phyloP scores from a whole-genome alignment of 2,797 vertebrate genomes.

The Hapalemur alaotrensis region DNA sequence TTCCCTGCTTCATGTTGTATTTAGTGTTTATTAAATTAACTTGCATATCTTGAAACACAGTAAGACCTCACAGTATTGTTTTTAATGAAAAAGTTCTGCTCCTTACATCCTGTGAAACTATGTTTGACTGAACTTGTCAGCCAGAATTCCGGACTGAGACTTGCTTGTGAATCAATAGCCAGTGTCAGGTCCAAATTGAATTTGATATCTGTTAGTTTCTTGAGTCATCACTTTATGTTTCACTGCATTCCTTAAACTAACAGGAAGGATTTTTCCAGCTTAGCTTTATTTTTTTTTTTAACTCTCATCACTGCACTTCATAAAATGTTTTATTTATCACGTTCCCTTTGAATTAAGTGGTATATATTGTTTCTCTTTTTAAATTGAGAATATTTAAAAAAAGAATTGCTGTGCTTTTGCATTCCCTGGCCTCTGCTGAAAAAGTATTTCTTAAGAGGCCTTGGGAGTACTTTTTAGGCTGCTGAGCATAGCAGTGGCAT shows the following conservation, averaged over 20 bases:
- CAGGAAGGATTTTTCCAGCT: neutral
- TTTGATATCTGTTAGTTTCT: slow-evolving; percentile 53
- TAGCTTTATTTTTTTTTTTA: neutral
- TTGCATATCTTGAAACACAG: neutral
- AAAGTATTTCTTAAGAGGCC: neutral
- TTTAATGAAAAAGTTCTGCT: neutral
- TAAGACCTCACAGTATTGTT: neutral
- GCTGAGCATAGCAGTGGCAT: neutral
- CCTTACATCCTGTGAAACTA: neutral
- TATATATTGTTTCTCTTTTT: neutral
- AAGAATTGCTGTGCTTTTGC: neutral
- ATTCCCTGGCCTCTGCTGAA: neutral
- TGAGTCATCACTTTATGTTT: slow-evolving; percentile 52
- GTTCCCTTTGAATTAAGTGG: neutral
- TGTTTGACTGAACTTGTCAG: slow-evolving; percentile 1
- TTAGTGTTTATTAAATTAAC: neutral
- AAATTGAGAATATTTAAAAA: neutral
- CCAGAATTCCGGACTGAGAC: neutral
- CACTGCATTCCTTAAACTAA: slow-evolving; percentile 29
- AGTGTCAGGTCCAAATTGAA: slow-evolving; percentile 22
- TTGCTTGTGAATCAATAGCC: slow-evolving; percentile 30
- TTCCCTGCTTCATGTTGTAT: neutral
- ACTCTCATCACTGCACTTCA: neutral
- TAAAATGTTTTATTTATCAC: neutral
- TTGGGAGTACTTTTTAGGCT: neutral